Base-by-base conservation (phyloP, 2,888 invertebrate species). In the Lobophora halterata region DNA sequence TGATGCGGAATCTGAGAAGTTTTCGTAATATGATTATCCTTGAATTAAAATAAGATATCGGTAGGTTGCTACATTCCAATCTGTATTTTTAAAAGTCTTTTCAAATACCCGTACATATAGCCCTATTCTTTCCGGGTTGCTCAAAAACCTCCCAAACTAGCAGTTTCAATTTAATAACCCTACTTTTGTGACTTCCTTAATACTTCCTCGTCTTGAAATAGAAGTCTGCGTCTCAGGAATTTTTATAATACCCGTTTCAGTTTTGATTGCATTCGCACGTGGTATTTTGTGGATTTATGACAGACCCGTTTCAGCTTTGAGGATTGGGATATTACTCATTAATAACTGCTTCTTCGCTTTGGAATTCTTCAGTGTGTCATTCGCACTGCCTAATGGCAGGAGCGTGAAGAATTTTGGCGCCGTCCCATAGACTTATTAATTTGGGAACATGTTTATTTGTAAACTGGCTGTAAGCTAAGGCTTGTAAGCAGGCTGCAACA, bases 201-300 rank as follows among this genome's bases (percentile, higher is more conserved):
- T 21, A 31, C 44, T 52, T 49, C 49, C 51, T 46, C 32, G 19
- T 48, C 31, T 41, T 21, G 36, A 46, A 48, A 43, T 46, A 48
- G 31, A 27, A 29, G 26, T 16, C 25, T 20, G 25, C 18, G 27
- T 23, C 39, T 41, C 19, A 18, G 41, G 51, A 46, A 42, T 48
- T 48, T 51, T 48, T 48, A 48, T 46, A 35, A 26, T 5, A 29
- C 30, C 40, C 42, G 26, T 29, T 35, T 35, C 17, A 32, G 33
- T 37, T 49, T 42, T 29, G 38, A 37, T 37, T 37, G 34, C 40
- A 24, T 30, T 39, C 38, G 30, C 33, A 31, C 28, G 24, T 39
- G 33, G 24, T 37, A 42, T 42, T 36, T 27, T 29, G 32, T 33
- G 30, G 33, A 44, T 39, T 44, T 35, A 39, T 35, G 35, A 25